phyloP scores from a whole-genome alignment of 1,140 invertebrate genomes.

The Diabrotica virgifera region DNA sequence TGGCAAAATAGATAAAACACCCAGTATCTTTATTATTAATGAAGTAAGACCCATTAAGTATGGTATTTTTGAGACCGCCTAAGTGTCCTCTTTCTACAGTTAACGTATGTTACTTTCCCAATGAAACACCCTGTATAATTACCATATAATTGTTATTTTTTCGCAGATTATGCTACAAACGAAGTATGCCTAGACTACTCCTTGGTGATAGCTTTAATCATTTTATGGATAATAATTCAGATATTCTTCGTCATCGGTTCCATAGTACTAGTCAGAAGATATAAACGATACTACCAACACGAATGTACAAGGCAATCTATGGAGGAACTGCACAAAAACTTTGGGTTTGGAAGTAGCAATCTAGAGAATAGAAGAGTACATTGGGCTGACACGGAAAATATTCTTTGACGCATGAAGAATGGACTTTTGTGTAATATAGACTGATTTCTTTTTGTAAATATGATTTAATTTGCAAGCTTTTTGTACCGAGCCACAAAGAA shows the following conservation, averaged over 20 bases:
- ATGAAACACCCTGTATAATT: too few species aligned
- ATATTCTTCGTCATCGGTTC: slow-evolving; percentile 41
- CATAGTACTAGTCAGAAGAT: slow-evolving; percentile 38
- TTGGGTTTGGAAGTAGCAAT: slow-evolving; percentile 44
- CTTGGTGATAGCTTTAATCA: slow-evolving; percentile 41
- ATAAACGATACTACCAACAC: slow-evolving; percentile 44
- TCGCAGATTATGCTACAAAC: slow-evolving; percentile 43
- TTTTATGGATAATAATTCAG: slow-evolving; percentile 44
- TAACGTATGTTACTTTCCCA: too few species aligned
- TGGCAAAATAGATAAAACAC: too few species aligned
- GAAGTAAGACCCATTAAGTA: too few species aligned
- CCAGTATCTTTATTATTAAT: too few species aligned
- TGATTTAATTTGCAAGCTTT: too few species aligned
- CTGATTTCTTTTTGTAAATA: too few species aligned
- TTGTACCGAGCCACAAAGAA: too few species aligned
- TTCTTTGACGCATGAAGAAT: slow-evolving; percentile 14
- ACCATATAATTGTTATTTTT: background rate
- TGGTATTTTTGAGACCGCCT: too few species aligned
- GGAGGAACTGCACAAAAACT: slow-evolving; percentile 46
- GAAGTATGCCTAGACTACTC: slow-evolving; percentile 47
- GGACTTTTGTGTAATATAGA: too few species aligned
- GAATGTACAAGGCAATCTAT: slow-evolving; percentile 38
- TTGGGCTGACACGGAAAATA: slow-evolving; percentile 43
- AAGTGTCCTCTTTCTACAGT: too few species aligned
- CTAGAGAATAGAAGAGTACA: slow-evolving; percentile 43